A percentile compares a stretch with the other conserved stretches of the same genome.
phyloP scores from a whole-genome alignment of 2,888 invertebrate genomes.

The Amiota minor region DNA sequence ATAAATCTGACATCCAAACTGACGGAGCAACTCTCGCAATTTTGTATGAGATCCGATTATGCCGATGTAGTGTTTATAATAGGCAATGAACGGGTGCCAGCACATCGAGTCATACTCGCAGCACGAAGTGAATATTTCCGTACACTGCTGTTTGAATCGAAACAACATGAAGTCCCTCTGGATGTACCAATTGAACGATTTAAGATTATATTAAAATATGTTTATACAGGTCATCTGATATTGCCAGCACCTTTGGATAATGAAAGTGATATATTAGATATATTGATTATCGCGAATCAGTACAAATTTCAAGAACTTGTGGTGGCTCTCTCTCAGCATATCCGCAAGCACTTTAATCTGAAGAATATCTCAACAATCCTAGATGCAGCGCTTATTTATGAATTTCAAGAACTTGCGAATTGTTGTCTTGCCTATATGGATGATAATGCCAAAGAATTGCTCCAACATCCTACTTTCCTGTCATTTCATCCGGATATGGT shows the following conservation, averaged over 20 bases:
- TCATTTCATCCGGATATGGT: background rate
- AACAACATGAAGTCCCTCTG: background rate
- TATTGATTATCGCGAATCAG: constrained; percentile 6
- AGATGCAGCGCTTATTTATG: constrained; percentile 11
- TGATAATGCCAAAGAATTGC: constrained; percentile 1
- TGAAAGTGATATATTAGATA: constrained; percentile 8
- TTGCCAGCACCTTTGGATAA: background rate
- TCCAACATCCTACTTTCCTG: constrained; percentile 1
- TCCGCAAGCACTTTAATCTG: background rate
- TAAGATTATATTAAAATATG: constrained; percentile 5
- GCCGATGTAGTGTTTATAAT: constrained; percentile 5
- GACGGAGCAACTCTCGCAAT: constrained; percentile 3
- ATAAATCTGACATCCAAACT: constrained; percentile 11
- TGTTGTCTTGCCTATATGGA: background rate
- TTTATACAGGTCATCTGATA: constrained; percentile 4
- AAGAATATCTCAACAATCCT: constrained; percentile 12
- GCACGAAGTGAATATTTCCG: constrained; percentile 16
- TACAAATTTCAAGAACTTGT: constrained; percentile 4
- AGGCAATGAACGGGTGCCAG: background rate
- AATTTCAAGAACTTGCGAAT: background rate
- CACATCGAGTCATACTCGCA: constrained; percentile 10
- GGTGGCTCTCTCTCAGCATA: background rate
- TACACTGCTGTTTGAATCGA: background rate
- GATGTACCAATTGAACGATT: constrained; percentile 3
- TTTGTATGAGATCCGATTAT: constrained; percentile 11